Conservation (phyloP, 2,113 vertebrate genomes). For the Prietella phreatophila region DNA sequence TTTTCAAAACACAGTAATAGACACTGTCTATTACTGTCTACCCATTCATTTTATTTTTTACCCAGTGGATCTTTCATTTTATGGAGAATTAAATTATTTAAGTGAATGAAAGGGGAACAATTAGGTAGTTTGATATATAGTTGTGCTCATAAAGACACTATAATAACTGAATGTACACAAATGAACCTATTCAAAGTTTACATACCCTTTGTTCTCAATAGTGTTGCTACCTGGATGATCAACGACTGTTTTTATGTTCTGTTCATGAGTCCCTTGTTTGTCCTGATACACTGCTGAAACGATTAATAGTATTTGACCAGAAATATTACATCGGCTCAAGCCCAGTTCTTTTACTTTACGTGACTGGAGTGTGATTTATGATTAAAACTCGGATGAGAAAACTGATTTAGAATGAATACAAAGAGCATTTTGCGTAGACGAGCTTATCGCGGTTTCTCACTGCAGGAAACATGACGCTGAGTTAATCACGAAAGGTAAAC, state of each 20-base stretch:
- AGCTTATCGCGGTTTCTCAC: conserved; percentile 9
- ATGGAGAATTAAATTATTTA: background rate
- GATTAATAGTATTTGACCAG: background rate
- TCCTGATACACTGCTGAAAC: background rate
- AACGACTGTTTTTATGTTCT: too few species aligned
- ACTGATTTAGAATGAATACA: background rate
- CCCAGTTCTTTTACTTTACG: background rate
- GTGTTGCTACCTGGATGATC: background rate
- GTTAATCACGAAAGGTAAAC: conserved; percentile 37
- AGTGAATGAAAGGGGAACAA: background rate
- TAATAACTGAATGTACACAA: too few species aligned
- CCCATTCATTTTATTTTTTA: background rate
- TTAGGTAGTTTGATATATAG: background rate
- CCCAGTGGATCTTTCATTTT: background rate
- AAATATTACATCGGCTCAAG: background rate
- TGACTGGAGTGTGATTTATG: background rate
- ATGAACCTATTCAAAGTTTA: too few species aligned
- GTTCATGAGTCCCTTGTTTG: too few species aligned
- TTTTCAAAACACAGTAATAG: background rate
- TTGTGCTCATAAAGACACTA: too few species aligned
- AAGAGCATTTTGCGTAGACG: background rate
- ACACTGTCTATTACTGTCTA: background rate
- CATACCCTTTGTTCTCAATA: too few species aligned
- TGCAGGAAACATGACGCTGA: conserved; percentile 1
- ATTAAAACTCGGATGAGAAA: background rate